phyloP scores from a whole-genome alignment of 2,113 vertebrate genomes.

The Thamnophis sirtalis region DNA sequence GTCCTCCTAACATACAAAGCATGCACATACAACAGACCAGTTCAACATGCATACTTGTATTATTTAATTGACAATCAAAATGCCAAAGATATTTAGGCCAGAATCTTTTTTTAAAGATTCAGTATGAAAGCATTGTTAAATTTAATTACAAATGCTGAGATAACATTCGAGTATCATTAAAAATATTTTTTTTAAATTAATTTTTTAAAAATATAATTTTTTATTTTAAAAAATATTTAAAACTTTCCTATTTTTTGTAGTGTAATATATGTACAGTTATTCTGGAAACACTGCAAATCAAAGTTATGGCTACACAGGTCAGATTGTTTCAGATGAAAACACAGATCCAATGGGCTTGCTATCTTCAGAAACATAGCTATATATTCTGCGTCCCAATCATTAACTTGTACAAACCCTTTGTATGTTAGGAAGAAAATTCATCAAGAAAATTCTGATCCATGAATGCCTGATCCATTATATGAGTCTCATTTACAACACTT shows the following conservation, averaged over 20 bases:
- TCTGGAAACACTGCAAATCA: not conserved
- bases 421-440: not conserved
- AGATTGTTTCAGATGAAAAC: not conserved
- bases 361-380: not conserved
- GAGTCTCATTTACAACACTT: not conserved
- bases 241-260: not conserved
- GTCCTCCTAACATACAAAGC: not conserved
- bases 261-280: not conserved
- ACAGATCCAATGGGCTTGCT: not conserved
- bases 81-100: not conserved
- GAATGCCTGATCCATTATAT: not conserved
- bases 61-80: not conserved
- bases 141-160: not conserved
- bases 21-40: not conserved
- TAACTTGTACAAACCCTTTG: not conserved
- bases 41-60: not conserved
- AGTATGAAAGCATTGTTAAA: not conserved
- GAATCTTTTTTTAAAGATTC: not conserved
- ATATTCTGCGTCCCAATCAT: not conserved
- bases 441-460: not conserved
- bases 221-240: not conserved
- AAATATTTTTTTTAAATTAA: too few species aligned
- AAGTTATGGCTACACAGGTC: not conserved
- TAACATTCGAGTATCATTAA: not conserved
- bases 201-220: too few species aligned